Evolutionary conservation across 2,888 invertebrate genomes (phyloP).

Genomic region (Lepetodrilus schrolli): DNA sequence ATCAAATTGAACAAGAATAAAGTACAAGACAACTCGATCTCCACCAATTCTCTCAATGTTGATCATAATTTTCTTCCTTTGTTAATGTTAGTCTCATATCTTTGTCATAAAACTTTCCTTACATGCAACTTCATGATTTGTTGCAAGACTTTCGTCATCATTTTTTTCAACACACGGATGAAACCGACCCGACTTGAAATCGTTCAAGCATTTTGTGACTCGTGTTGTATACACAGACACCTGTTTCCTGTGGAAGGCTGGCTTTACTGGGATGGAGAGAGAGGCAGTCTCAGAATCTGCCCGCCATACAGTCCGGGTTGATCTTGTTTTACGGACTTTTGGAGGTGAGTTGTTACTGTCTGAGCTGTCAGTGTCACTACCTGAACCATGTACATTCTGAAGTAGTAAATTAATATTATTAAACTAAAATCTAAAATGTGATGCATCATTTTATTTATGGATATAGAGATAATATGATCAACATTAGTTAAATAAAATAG

Average conservation of each 20-base stretch:
- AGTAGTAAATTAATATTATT: no score
- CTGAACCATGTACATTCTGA: no score
- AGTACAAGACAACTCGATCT: no score
- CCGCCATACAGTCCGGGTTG: not conserved
- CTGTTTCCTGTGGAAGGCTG: not conserved
- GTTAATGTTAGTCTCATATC: no score
- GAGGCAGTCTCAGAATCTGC: not conserved
- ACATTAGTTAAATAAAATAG: no score
- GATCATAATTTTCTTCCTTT: no score
- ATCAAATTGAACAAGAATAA: no score
- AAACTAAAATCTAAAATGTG: no score
- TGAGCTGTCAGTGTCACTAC: constrained; percentile 10
- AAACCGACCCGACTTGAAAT: constrained; percentile 9
- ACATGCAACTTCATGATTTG: not conserved
- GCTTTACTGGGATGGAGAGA: not conserved
- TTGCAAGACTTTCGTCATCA: not conserved
- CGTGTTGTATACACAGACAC: constrained; percentile 1
- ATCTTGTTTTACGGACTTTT: not conserved
- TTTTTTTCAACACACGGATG: not conserved
- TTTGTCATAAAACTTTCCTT: no score
- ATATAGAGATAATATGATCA: no score
- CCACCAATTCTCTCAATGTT: no score
- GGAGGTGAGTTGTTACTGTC: not conserved
- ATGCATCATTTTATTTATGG: no score
- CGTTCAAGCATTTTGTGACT: constrained; percentile 14